phyloP scores from a whole-genome alignment of 2,888 invertebrate species.

The Dasysyrphus tricinctus region DNA sequence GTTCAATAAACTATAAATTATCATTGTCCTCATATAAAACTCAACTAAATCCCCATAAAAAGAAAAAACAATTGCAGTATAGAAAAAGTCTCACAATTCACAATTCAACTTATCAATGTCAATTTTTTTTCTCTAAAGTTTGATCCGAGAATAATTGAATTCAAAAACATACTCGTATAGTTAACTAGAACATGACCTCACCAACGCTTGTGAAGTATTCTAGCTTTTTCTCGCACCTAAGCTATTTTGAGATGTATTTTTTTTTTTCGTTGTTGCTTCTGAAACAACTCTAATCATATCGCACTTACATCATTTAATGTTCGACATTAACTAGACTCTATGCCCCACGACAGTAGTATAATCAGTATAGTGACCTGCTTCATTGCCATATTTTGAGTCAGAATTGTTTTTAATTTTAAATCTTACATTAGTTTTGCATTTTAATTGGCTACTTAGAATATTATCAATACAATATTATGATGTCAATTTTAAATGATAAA shows the following conservation, averaged over 20 bases:
- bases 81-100: neutral
- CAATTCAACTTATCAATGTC: conserved; percentile 50
- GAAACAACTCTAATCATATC: conserved; percentile 42
- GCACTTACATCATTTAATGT: conserved; percentile 51
- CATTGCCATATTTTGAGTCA: too few relatives aligned
- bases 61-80: conserved; percentile 12
- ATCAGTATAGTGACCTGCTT: conserved; percentile 56
- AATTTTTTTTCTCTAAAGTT: neutral
- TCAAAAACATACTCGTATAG: neutral
- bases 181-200: conserved; percentile 70
- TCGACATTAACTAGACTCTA: conserved; percentile 16
- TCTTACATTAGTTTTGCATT: neutral
- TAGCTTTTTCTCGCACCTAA: conserved; percentile 37
- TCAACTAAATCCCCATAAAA: neutral
- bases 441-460: conserved; percentile 23
- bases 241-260: conserved; percentile 5
- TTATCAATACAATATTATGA: conserved; percentile 5
- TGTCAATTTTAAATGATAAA: conserved; percentile 12
- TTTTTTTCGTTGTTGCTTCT: neutral
- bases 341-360: conserved; percentile 33
- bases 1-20: conserved; percentile 8
- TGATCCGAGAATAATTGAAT: conserved; percentile 7
- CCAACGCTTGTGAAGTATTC: conserved; percentile 56
- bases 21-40: neutral
- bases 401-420: neutral